Evolutionary conservation across 37 sponge, comb jelly and placozoan species (phyloP).

Genomic region (Ianthella basta): DNA sequence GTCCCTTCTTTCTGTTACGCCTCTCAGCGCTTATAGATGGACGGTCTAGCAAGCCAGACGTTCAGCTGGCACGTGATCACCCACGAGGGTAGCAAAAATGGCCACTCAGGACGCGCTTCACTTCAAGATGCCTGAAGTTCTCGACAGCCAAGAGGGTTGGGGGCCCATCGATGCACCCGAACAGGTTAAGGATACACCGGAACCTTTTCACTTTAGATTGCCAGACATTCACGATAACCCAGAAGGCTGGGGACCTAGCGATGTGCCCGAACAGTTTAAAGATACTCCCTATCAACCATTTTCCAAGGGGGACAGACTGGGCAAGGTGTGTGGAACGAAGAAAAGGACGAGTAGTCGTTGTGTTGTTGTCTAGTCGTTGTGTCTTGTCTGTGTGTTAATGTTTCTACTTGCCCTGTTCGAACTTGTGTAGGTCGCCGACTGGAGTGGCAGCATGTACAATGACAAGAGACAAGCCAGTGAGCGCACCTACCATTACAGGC

Average conservation of each 20-base stretch:
- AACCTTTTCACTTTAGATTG: conserved; percentile 21
- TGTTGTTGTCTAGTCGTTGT: neutral
- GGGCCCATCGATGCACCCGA: conserved; percentile 87
- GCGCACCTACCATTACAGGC: neutral
- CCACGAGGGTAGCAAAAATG: too few species aligned
- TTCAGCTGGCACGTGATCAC: too few species aligned
- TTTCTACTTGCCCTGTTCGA: neutral
- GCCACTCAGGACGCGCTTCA: neutral
- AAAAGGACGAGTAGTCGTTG: neutral
- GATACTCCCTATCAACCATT: conserved; percentile 97
- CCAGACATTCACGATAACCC: conserved; percentile 85
- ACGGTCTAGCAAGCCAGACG: too few species aligned
- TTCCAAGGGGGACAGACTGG: conserved; percentile 91
- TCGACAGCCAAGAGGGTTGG: conserved; percentile 90
- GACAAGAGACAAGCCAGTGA: conserved; percentile 78
- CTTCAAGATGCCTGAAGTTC: conserved; percentile 59
- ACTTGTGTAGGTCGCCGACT: conserved; percentile 85
- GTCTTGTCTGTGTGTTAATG: neutral
- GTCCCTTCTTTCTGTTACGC: too few species aligned
- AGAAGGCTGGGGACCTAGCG: conserved; percentile 93
- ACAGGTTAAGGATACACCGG: conserved; percentile 75
- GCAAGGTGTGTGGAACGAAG: conserved; percentile 69
- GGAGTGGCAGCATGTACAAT: conserved; percentile 84
- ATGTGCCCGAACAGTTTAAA: conserved; percentile 84
- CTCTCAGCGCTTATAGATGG: too few species aligned